Evolutionary conservation across 2,888 invertebrate species (phyloP), one percentile per base, ranked within the genome.

Genomic region (Pimpla rufipes): DNA sequence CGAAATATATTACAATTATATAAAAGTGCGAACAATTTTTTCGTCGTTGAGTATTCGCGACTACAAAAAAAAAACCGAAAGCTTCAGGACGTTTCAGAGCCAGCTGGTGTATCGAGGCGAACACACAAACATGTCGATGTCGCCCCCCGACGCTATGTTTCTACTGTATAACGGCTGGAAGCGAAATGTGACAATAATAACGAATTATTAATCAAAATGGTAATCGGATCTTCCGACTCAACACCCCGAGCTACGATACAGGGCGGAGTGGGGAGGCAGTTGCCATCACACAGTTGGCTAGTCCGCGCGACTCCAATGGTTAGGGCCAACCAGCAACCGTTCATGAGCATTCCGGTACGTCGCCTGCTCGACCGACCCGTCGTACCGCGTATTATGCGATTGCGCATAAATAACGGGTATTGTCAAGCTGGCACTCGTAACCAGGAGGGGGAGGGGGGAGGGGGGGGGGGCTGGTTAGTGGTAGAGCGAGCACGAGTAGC

Each of bases 361-460:
- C 79, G 76, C 37, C 47, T 35, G 68, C 57, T 35, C 47, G 67
- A 37, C 71, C 75, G 79, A 74, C 35, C 73, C 21, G n/a, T 62
- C 37, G 50, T 68, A 35, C 37, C 37, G 45, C 45, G 45, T 68
- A 76, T 85, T 85, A 83, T 77, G 79, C 83, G 55, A 76, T 85
- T 67, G 85, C 75, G 81, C 79, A 85, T 85, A 81, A 85, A 83
- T 81, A 85, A 85, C 70, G 78, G 68, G 75, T 77, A 85, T 85
- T 85, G 85, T 85, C 81, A 78, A 79, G 83, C 83, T 81, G 62
- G 66, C 77, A 79, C 66, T 67, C 62, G 82, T 71, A 57, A 57
- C 68, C 16, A 16, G 59, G 66, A 29, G 47, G 18, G 13, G 18
- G 66, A 13, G 11, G 18, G n/a, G n/a, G n/a, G 23, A 16, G 59